These are phyloP conservation scores for Pheosia tremula DNA, from an alignment of 2,888 invertebrate species.

Conservation along the genomic window DNA sequence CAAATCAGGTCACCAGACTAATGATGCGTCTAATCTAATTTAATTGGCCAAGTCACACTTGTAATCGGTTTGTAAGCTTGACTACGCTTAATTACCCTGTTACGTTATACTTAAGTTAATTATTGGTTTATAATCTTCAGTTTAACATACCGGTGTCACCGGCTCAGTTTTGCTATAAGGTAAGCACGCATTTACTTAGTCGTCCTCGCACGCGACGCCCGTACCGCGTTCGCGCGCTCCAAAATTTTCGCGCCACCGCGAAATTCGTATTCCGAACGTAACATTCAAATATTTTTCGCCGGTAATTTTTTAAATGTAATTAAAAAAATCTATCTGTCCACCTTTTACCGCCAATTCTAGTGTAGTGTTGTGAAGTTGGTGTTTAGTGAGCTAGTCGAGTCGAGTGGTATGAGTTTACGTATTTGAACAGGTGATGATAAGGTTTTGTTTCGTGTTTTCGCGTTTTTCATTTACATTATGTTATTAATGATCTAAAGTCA, in stretches of 20 bases:
- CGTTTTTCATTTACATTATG: conserved; percentile 11
- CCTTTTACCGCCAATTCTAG: conserved; percentile 37
- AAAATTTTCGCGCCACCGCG: conserved; percentile 66
- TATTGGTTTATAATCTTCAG: conserved; percentile 34
- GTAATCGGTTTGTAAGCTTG: conserved; percentile 32
- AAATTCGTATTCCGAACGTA: conserved; percentile 51
- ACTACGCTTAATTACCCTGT: conserved; percentile 28
- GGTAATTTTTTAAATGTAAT: conserved; percentile 21
- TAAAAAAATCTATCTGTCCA: conserved; percentile 36
- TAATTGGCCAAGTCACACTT: conserved; percentile 24
- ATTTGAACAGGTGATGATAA: conserved; percentile 63
- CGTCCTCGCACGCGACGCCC: conserved; percentile 75
- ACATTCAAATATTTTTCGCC: conserved; percentile 31
- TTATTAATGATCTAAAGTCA: not conserved
- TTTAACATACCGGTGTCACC: conserved; percentile 48
- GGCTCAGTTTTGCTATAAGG: conserved; percentile 56
- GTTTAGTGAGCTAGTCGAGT: conserved; percentile 39
- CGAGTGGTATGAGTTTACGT: conserved; percentile 61
- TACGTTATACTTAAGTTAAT: conserved; percentile 27
- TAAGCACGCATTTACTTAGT: conserved; percentile 63
- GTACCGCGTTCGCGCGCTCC: conserved; percentile 63
- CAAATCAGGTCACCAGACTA: conserved; percentile 14
- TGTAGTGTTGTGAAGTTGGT: conserved; percentile 50
- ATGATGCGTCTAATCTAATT: conserved; percentile 29
- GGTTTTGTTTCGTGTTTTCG: conserved; percentile 32